phyloP scores from a whole-genome alignment of 2,888 invertebrate genomes.

The Notocelia uddmanniana region DNA sequence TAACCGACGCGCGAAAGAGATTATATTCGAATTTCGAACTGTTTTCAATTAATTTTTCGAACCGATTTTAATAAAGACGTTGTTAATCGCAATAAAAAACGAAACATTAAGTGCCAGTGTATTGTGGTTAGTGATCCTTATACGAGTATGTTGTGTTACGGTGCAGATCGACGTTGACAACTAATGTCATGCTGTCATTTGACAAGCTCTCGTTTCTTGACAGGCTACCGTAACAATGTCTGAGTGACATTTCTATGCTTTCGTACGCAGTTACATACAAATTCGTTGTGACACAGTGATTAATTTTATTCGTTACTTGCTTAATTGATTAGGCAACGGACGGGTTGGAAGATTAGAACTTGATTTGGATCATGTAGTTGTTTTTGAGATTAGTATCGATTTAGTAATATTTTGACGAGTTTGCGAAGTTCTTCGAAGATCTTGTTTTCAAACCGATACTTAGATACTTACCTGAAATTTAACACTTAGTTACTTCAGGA shows the following conservation, averaged over 20 bases:
- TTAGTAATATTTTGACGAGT: constrained; percentile 26
- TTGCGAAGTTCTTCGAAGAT: background rate
- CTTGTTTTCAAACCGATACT: background rate
- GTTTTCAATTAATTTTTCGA: constrained; percentile 48
- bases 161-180: constrained; percentile 48
- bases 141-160: constrained; percentile 45
- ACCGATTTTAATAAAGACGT: constrained; percentile 28
- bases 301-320: constrained; percentile 54
- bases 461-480: background rate
- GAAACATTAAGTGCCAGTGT: constrained; percentile 46
- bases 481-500: background rate
- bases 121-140: constrained; percentile 47
- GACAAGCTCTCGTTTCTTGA: constrained; percentile 55
- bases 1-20: constrained; percentile 54
- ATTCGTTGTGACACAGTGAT: constrained; percentile 59
- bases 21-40: constrained; percentile 52
- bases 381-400: constrained; percentile 32
- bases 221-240: constrained; percentile 49
- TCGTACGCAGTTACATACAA: constrained; percentile 49
- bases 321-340: constrained; percentile 57
- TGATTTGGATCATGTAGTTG: constrained; percentile 39
- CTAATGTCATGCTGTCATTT: constrained; percentile 53
- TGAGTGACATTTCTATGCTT: constrained; percentile 45
- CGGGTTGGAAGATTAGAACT: constrained; percentile 49
- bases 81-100: background rate